Evolutionary conservation across 2,113 vertebrate species (phyloP), one percentile per base, ranked within the genome.

Genomic region (rat (Rattus norvegicus)): DNA sequence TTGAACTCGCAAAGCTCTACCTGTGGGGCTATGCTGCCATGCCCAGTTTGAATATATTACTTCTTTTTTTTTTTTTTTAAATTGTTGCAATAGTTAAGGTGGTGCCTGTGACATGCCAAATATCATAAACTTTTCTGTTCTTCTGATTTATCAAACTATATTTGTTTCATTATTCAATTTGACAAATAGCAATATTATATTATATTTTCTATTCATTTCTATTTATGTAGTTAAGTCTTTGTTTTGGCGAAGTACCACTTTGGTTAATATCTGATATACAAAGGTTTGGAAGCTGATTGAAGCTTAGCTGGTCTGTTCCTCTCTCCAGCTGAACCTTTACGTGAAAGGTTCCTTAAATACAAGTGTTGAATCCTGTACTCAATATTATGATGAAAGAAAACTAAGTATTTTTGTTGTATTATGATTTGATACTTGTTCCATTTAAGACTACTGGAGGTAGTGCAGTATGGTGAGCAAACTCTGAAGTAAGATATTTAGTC

Each of bases 161-260:
- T 93, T 97, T 54, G 59, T 52, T 94, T 97, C 39, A 77, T 89
- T 93, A 81, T 81, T 95, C 30, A 90, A 0, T 94, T 96, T 92
- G 39, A 43, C 72, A 16, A 91, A 85, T 94, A 67, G 39, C 65
- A 96, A n/a, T 43, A 47, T 76, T 93, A n/a, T 43, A 47, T 76
- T 93, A 67, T 75, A 8, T 96, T 96, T 96, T 92, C 75, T 26
- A 87, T 92, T 67, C 52, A 63, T 88, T 89, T 97, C 61, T 96
- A 70, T 94, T 84, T 91, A 49, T 94, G 30, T 95, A 92, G 92
- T 65, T 80, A 67, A 88, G 70, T 85, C 26, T 94, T 94, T 91
- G 30, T 91, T 83, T 49, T 91, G 24, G 93, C 59, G 49, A 65
- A 85, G 72, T 77, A 79, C 59, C 30, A 72, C 36, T 95, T 93